Conservation (phyloP, 2,113 vertebrate species). For the Geococcyx californianus region DNA sequence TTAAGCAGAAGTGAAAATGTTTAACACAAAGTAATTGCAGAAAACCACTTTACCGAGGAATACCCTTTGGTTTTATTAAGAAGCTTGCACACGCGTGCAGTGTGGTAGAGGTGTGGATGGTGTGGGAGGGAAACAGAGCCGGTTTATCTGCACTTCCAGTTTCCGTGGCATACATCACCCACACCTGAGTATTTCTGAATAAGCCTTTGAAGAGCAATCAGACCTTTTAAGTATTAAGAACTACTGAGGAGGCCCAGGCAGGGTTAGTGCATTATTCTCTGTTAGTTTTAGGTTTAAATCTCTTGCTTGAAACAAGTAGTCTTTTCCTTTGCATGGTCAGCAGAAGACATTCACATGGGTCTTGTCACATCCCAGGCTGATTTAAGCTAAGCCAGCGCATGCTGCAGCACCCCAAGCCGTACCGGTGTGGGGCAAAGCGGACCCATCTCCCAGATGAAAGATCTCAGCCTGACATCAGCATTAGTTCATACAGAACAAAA, state of each 20-base stretch:
- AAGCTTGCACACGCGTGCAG: not conserved
- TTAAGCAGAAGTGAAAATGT: conserved; percentile 50
- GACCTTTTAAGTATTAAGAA: not conserved
- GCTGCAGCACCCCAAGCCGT: not conserved
- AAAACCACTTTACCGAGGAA: conserved; percentile 59
- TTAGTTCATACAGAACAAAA: not conserved
- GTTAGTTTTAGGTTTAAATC: not conserved
- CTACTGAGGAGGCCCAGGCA: not conserved
- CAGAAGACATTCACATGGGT: not conserved
- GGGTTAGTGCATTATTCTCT: not conserved
- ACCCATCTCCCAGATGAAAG: not conserved
- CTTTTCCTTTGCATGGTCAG: not conserved
- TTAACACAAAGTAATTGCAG: conserved; percentile 33
- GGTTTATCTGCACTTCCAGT: not conserved
- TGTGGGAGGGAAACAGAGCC: not conserved
- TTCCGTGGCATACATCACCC: not conserved
- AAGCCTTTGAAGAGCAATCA: conserved; percentile 1
- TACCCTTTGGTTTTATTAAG: conserved; percentile 54
- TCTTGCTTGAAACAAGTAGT: not conserved
- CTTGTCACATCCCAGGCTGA: not conserved
- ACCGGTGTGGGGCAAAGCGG: not conserved
- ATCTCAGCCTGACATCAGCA: not conserved
- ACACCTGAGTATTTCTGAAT: not conserved
- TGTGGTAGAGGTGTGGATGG: not conserved
- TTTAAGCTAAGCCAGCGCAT: not conserved